Evolutionary conservation across 2,797 vertebrate species (phyloP).

Genomic region (Lepilemur septentrionalis): DNA sequence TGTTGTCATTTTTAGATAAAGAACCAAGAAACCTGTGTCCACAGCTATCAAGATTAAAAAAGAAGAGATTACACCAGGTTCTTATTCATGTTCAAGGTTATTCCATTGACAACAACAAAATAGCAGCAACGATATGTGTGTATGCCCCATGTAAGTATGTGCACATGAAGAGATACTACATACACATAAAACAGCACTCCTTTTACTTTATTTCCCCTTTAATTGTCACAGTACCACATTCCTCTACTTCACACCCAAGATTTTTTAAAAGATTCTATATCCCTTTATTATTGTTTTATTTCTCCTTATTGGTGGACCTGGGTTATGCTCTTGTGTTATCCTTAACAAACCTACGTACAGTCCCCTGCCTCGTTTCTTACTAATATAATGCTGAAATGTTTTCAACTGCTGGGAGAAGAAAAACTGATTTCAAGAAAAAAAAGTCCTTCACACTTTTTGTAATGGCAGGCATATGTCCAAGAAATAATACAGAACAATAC

Average conservation of each 20-base stretch:
- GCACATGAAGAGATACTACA: not conserved
- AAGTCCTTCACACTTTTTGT: not conserved
- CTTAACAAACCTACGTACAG: not conserved
- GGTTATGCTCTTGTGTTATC: not conserved
- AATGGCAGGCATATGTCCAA: not conserved
- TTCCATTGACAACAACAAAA: not conserved
- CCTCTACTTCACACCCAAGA: not conserved
- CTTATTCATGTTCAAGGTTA: not conserved
- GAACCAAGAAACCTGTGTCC: not conserved
- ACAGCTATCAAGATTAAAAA: not conserved
- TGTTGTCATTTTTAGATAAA: not conserved
- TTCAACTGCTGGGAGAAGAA: not conserved
- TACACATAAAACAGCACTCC: too few species aligned
- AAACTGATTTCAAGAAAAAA: not conserved
- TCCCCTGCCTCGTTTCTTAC: not conserved
- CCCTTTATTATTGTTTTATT: not conserved
- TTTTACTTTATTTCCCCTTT: not conserved
- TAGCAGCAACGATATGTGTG: not conserved
- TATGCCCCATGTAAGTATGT: not conserved
- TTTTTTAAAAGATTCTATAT: not conserved
- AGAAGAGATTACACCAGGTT: not conserved
- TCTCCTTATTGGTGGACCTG: not conserved
- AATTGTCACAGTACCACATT: not conserved
- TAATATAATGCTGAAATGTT: not conserved
- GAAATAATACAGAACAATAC: not conserved